Evolutionary conservation across 1,140 invertebrate genomes (phyloP), one percentile per base, ranked within the genome.

Genomic region (Hermetia illucens): DNA sequence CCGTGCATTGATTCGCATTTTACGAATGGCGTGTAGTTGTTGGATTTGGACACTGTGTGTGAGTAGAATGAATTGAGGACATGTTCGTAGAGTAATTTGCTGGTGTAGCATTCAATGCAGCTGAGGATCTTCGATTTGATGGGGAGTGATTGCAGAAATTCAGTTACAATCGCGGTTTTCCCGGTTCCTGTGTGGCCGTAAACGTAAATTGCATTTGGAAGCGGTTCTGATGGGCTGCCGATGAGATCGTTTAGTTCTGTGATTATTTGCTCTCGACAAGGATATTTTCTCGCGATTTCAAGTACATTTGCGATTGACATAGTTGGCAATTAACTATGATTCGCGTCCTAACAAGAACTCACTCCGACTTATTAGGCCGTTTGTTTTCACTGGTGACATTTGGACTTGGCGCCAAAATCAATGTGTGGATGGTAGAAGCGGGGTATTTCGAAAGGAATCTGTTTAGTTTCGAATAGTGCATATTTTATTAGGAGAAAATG

Each of bases 151-250:
- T 66, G 47, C 1, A 88, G 50, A 10, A 83, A 51, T 13, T 62
- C 61, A 30, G 63, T 61, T 2, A 84, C 51, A 29, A 87, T 65
- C 1, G 77, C 56, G 18, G 77, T 77, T 64, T 92, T 92, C 16
- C 86, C 87, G 10, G 80, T 82, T 4, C 79, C 75, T 44, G 81
- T 74, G 50, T 79, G 75, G 24, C 88, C 88, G 54, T 79, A 77
- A 21, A 87, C 44, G 61, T 82, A 87, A 41, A 89, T 60, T 39
- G 69, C 69, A 34, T 68, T 52, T 6, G 75, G 75, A 48, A 75
- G 61, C 3, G 69, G 64, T 49, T 77, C 72, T 34, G 71, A 65
- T 36, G 52, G 46, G 20, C 65, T 55, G 2, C 72, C 73, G 20
- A 79, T 66, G 5, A 77, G 58, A 47, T 71, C 66, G 38, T 68